Conservation (phyloP, 1,140 invertebrate genomes). For the Polypedilum vanderplanki region DNA sequence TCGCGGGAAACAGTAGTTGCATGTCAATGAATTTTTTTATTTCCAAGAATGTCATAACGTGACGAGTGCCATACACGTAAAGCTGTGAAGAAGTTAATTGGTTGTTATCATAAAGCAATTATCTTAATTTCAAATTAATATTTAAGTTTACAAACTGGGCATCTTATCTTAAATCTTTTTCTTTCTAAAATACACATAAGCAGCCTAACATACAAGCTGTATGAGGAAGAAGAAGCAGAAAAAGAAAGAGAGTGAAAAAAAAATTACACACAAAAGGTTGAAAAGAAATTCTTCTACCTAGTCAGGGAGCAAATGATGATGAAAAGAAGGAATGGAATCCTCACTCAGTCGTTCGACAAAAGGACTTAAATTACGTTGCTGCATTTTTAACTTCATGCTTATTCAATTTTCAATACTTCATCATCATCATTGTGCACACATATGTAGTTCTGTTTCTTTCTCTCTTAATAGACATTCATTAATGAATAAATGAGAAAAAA, state of each 20-base stretch:
- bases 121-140: slow-evolving; percentile 28
- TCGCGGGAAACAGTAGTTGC: too few relatives aligned
- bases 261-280: not conserved
- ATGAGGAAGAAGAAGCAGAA: not conserved
- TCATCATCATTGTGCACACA: not conserved
- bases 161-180: not conserved
- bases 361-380: slow-evolving; percentile 4
- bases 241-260: not conserved
- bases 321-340: too few relatives aligned
- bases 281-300: not conserved
- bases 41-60: not conserved
- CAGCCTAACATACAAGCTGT: too few relatives aligned
- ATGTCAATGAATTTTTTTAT: too few relatives aligned
- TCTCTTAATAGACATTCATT: not conserved
- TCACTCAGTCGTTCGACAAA: not conserved
- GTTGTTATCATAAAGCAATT: slow-evolving; percentile 23
- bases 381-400: slow-evolving; percentile 25
- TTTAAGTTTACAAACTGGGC: slow-evolving; percentile 15
- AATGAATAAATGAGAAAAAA: not conserved
- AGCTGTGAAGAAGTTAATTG: slow-evolving; percentile 26
- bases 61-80: not conserved
- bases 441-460: not conserved
- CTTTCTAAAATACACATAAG: too few relatives aligned
- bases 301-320: not conserved
- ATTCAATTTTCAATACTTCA: slow-evolving; percentile 17